Evolutionary conservation across 2,113 vertebrate species (phyloP), one percentile per base, ranked within the genome.

Genomic region (Smithornis capensis): DNA sequence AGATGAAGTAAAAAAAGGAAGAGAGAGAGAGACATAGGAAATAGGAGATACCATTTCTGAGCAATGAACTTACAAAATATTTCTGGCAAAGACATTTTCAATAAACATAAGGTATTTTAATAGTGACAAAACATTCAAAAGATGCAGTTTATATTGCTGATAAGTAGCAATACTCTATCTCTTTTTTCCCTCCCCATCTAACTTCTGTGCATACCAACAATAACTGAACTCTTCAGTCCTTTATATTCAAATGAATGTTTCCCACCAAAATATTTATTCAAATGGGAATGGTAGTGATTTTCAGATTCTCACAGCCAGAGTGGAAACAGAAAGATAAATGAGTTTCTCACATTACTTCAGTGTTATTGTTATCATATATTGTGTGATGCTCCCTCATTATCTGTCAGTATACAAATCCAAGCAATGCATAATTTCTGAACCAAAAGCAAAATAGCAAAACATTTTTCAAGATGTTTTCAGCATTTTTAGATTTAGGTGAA

Each of bases 221-320:
- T 70, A 95, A 80, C 68, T 70, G 75, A 96, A 93, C 45, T 87
- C 73, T 69, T 87, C 68, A 65, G 52, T 84, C 62, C 90, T 96
- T 96, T 94, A 94, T 95, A 97, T 98, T 97, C 95, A 97, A 97
- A 97, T 97, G 83, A 98, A 96, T 94, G 70, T 95, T 96, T 97
- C 92, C 94, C 94, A 96, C 96, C 96, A 96, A 97, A 97, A 97
- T 97, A 97, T 96, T 97, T 98, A 97, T 98, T 98, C 96, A 97
- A 94, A 97, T 91, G 56, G 86, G 91, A 96, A 96, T 94, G 92
- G 94, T 97, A 97, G 94, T 97, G 96, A 97, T 98, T 97, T 98
- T 96, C 96, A 93, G 92, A 97, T 96, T 97, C 94, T 96, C 89
- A 86, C 95, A 92, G 78, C 91, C 95, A 94, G 95, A 97, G 92